Evolutionary conservation across 37 sponge, comb jelly and placozoan species (phyloP).

Genomic region (Tethya wilhelma): DNA sequence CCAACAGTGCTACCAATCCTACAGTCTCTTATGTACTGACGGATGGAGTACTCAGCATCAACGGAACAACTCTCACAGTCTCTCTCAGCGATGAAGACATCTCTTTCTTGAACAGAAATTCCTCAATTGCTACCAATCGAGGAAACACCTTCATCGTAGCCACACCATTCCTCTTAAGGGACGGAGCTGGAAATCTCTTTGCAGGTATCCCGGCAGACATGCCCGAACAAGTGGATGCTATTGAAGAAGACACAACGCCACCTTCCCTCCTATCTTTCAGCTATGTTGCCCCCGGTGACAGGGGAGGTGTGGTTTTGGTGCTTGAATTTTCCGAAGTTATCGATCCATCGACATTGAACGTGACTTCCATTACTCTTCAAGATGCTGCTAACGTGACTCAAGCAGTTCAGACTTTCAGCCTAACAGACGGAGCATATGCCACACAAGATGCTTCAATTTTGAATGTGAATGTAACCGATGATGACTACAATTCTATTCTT

Average conservation of each 20-base stretch:
- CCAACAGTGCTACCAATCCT: constrained; percentile 41
- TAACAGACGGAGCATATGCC: constrained; percentile 44
- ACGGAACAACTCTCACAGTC: constrained; percentile 27
- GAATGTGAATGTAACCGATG: constrained; percentile 60
- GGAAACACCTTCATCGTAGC: constrained; percentile 61
- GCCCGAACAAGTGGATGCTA: constrained; percentile 40
- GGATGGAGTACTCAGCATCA: constrained; percentile 48
- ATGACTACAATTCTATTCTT: constrained; percentile 55
- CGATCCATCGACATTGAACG: constrained; percentile 50
- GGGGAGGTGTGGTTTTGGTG: constrained; percentile 68
- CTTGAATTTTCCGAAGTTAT: constrained; percentile 81
- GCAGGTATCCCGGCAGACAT: constrained; percentile 48
- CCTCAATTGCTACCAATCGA: constrained; percentile 50
- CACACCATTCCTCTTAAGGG: constrained; percentile 56
- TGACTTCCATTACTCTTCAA: constrained; percentile 55
- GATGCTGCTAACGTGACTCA: constrained; percentile 10
- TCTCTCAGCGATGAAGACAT: constrained; percentile 63
- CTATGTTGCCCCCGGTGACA: constrained; percentile 71
- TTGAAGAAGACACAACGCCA: constrained; percentile 37
- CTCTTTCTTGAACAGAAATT: constrained; percentile 47
- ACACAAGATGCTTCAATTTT: constrained; percentile 26
- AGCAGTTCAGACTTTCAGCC: constrained; percentile 13
- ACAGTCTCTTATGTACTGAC: constrained; percentile 67
- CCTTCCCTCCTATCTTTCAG: constrained; percentile 63
- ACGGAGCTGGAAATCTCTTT: constrained; percentile 67